A percentile compares a stretch with the other conserved stretches of the same genome.
Conservation (phyloP, 2,797 vertebrate genomes). For the Melanogrammus aeglefinus region DNA sequence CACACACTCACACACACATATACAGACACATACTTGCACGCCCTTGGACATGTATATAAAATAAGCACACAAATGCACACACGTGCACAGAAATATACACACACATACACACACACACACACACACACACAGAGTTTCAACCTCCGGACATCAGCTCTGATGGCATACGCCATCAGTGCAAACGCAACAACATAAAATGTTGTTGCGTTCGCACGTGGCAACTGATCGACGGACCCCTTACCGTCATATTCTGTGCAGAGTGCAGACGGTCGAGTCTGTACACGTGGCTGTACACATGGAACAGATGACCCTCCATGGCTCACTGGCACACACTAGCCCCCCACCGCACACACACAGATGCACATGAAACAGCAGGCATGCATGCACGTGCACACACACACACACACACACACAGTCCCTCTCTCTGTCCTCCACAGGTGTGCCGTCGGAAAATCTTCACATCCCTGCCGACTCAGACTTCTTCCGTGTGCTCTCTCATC, state of each 20-base stretch:
- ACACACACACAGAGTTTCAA: too few species aligned
- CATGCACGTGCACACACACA: constrained; percentile 18
- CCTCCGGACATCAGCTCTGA: too few species aligned
- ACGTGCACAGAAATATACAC: too few species aligned
- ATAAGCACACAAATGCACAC: too few species aligned
- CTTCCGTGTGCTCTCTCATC: constrained; percentile 58
- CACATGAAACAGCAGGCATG: constrained; percentile 19
- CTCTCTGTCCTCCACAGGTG: constrained; percentile 64
- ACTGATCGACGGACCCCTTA: constrained; percentile 49
- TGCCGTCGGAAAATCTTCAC: constrained; percentile 46
- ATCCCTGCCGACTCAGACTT: constrained; percentile 37
- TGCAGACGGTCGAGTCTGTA: constrained; percentile 69
- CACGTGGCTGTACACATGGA: constrained; percentile 75
- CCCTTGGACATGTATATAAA: too few species aligned
- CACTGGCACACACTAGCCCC: constrained; percentile 26
- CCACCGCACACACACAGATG: constrained; percentile 27
- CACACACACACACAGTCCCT: constrained; percentile 17
- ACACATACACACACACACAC: too few species aligned
- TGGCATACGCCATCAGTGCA: too few species aligned
- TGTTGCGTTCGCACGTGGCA: background rate
- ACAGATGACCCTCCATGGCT: constrained; percentile 71
- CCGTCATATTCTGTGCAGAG: constrained; percentile 68
- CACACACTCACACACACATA: too few species aligned
- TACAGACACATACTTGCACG: too few species aligned
- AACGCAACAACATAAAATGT: too few species aligned